phyloP scores from a whole-genome alignment of 92 coral and sea anemone genomes.

The Chrysogorgia sp. region DNA sequence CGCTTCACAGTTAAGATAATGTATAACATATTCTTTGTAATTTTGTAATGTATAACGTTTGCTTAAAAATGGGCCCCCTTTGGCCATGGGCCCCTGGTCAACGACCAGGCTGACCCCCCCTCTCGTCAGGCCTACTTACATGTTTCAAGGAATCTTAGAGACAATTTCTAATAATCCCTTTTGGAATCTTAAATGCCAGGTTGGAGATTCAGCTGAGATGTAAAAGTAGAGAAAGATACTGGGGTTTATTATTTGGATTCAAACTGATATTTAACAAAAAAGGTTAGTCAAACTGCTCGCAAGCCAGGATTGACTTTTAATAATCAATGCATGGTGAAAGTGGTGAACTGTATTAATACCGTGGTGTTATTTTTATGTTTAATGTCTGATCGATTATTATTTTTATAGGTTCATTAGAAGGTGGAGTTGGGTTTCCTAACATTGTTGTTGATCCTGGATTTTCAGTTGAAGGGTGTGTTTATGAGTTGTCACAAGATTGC shows the following conservation, averaged over 20 bases:
- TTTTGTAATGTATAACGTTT: too few species aligned
- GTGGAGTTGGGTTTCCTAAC: conserved; percentile 88
- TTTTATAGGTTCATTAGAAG: conserved; percentile 69
- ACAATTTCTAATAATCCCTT: too few species aligned
- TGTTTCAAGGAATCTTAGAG: too few species aligned
- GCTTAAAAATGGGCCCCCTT: too few species aligned
- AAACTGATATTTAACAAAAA: conserved; percentile 78
- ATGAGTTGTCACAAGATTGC: conserved; percentile 69
- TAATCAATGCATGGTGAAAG: too few species aligned
- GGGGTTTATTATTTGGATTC: conserved; percentile 93
- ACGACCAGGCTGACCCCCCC: too few species aligned
- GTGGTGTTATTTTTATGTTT: background rate
- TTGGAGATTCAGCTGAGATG: conserved; percentile 81
- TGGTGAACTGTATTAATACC: background rate
- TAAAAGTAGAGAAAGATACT: conserved; percentile 68
- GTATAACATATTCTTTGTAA: too few species aligned
- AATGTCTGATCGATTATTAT: background rate
- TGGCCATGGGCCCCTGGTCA: too few species aligned
- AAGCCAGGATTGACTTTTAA: background rate
- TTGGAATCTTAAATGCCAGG: conserved; percentile 37
- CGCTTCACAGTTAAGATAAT: too few species aligned
- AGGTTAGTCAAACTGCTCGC: conserved; percentile 51
- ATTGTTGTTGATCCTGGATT: conserved; percentile 63
- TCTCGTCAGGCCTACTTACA: too few species aligned
- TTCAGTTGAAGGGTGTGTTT: conserved; percentile 92